phyloP scores from a whole-genome alignment of 2,113 vertebrate genomes.

The Cyphomyrus discorhynchus region DNA sequence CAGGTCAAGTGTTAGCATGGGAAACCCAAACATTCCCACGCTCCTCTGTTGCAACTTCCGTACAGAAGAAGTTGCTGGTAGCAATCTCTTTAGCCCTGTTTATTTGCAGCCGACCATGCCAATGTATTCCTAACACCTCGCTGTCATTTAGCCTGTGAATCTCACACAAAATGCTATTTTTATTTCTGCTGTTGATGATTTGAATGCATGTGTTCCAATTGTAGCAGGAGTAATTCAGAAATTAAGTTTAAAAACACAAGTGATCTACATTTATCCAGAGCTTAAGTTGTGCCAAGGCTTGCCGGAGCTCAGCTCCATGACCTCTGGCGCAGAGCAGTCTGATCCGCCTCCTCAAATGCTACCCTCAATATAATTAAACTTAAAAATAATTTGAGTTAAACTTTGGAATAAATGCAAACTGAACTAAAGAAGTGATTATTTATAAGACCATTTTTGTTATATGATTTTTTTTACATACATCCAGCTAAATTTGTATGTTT shows the following conservation, averaged over 20 bases:
- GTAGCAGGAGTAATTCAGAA: background rate
- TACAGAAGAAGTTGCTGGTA: slow-evolving; percentile 33
- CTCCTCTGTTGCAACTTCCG: slow-evolving; percentile 29
- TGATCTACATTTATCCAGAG: background rate
- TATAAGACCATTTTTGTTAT: background rate
- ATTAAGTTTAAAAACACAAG: background rate
- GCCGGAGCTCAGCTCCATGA: too few species aligned
- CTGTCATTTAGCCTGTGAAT: slow-evolving; percentile 19
- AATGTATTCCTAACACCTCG: slow-evolving; percentile 31
- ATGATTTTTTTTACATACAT: background rate
- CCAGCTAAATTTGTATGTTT: background rate
- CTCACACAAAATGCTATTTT: background rate
- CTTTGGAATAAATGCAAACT: background rate
- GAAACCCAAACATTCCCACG: slow-evolving; percentile 52
- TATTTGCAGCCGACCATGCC: slow-evolving; percentile 45
- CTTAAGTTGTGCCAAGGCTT: background rate
- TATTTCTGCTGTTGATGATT: slow-evolving; percentile 2
- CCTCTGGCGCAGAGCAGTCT: background rate
- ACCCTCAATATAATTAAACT: background rate
- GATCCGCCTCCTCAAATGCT: background rate
- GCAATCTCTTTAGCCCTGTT: slow-evolving; percentile 50
- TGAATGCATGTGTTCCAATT: background rate
- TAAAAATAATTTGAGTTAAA: background rate
- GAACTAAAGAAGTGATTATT: too few species aligned
- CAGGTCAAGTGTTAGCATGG: slow-evolving; percentile 28